Percentiles rank a stretch among this genome's conserved stretches.
phyloP scores from a whole-genome alignment of 2,113 vertebrate genomes.

The Asarcornis scutulata region DNA sequence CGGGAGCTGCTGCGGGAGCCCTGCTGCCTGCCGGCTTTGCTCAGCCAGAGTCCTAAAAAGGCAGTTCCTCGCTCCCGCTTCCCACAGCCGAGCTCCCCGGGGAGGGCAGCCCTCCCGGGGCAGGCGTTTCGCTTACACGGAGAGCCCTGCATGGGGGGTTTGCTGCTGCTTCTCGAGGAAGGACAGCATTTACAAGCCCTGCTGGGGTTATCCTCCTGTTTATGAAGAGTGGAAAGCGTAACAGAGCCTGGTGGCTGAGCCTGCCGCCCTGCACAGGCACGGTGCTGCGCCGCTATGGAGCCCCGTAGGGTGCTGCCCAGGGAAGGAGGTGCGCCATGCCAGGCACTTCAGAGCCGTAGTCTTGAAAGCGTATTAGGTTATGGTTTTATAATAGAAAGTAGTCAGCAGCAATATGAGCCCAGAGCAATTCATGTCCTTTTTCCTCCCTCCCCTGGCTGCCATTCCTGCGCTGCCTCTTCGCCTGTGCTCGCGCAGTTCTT shows the following conservation, averaged over 20 bases:
- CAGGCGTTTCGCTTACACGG: background rate
- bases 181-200: background rate
- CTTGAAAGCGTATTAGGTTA: conserved; percentile 44
- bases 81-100: conserved; percentile 42
- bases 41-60: conserved; percentile 62
- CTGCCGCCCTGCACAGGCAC: accelerated
- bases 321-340: background rate
- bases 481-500: background rate
- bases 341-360: background rate
- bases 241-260: accelerated
- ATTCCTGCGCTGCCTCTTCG: background rate
- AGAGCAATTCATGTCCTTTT: conserved; percentile 5
- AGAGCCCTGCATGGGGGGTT: background rate
- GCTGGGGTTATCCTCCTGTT: background rate
- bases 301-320: background rate
- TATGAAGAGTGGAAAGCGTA: background rate
- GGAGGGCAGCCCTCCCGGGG: background rate
- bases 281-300: accelerated
- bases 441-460: conserved; percentile 17
- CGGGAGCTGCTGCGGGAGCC: background rate
- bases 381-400: conserved; percentile 51
- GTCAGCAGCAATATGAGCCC: conserved; percentile 50
- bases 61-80: conserved; percentile 60
- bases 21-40: background rate
- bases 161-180: background rate